phyloP scores from a whole-genome alignment of 2,888 invertebrate species.

The Agriopis aurantiaria region DNA sequence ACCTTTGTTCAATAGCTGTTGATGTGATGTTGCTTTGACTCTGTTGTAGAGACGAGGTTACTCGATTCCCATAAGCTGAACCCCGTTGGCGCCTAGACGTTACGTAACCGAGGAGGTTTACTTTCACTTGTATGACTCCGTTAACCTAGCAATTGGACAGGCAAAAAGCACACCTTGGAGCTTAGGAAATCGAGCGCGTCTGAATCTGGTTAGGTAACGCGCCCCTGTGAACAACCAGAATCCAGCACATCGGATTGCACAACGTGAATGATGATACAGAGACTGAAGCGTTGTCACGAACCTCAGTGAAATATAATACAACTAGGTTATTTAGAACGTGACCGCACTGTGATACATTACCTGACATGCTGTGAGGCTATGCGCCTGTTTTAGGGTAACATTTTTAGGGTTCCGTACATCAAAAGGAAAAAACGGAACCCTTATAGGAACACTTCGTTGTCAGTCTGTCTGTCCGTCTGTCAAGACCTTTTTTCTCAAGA shows the following conservation, averaged over 20 bases:
- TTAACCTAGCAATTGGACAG: constrained; percentile 59
- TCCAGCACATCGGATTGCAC: constrained; percentile 70
- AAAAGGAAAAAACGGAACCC: no score
- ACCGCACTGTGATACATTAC: constrained; percentile 70
- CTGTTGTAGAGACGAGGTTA: constrained; percentile 31
- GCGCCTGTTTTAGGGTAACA: constrained; percentile 58
- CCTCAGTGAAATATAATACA: constrained; percentile 75
- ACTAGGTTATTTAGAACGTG: constrained; percentile 78
- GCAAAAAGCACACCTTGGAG: constrained; percentile 64
- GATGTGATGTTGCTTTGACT: constrained; percentile 43
- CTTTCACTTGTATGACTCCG: constrained; percentile 67
- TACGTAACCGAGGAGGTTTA: constrained; percentile 63
- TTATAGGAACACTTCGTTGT: no score
- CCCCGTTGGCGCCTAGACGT: constrained; percentile 48
- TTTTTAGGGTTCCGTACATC: no score
- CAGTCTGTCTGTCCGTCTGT: no score
- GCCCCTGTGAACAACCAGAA: constrained; percentile 67
- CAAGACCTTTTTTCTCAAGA: no score
- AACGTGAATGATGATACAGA: constrained; percentile 67
- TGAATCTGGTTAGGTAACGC: constrained; percentile 71
- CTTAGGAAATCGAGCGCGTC: constrained; percentile 70
- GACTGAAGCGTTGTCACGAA: constrained; percentile 69
- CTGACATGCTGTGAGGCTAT: constrained; percentile 56
- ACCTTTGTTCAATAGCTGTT: no score
- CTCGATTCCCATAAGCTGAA: constrained; percentile 30